Evolutionary conservation across 1,140 invertebrate genomes (phyloP), one percentile per base, ranked within the genome.

Genomic region (Zelostemma sp.): DNA sequence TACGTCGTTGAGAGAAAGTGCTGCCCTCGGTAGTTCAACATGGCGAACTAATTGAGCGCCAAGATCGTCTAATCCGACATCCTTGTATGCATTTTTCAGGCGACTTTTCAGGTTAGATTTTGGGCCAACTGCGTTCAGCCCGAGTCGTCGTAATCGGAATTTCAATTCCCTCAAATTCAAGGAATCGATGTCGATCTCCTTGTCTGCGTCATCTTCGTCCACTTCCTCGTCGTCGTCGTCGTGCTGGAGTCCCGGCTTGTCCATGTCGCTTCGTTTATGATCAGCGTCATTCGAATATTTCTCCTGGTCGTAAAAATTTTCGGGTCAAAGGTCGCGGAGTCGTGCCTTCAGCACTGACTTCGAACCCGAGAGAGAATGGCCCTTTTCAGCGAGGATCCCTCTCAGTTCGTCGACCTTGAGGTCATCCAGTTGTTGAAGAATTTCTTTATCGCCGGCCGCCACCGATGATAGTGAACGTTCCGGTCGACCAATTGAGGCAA

Each of bases 101-200:
- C 50, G 33, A 1, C 1, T 21, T 18, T 38, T 35, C 18, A 48
- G 33, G 12, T 38, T 43, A 8, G 15, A 28, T 33, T 58, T 48
- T 9, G n/a, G 15, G 1, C 55, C 45, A 1, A 16, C 18, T 6
- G 14, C 40, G 19, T 50, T 31, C 18, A 49, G 21, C 1, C 17
- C 33, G 4, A 50, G 8, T 16, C 47, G 31, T 31, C 17, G 35
- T 50, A 60, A 17, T 8, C 57, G 33, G 18, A 35, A 38, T 43
- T 9, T 35, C 40, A 60, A 45, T 43, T 60, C 48, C 12, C 19
- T 47, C 50, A 16, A 18, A 3, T 1, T 31, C 57, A 60, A 25
- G 18, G 19, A 21, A 14, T 48, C 55, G 12, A 57, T 41, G 16
- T 49, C 46, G 31, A 38, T 18, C 25, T 58, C 43, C 1, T 56